A percentile compares a stretch with the other conserved stretches of the same genome.
These are phyloP conservation scores for Macaria liturata DNA, from an alignment of 2,888 invertebrate genomes.

Conservation along the genomic window DNA sequence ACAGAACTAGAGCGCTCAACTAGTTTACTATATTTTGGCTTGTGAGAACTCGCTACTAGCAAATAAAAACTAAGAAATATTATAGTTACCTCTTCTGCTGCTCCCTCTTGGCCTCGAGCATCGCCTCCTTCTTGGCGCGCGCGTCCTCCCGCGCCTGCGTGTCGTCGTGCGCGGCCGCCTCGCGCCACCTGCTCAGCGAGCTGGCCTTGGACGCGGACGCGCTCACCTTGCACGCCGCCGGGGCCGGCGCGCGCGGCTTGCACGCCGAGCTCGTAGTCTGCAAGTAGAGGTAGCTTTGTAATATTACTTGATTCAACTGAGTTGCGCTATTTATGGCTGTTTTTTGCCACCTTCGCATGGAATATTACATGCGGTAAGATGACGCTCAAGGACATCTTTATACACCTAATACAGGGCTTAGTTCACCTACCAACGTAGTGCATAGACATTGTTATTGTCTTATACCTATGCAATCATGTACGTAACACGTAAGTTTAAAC, in stretches of 20 bases:
- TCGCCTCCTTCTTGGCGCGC: constrained; percentile 82
- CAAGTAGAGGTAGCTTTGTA: not conserved
- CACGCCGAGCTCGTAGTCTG: constrained; percentile 61
- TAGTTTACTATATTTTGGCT: too few relatives aligned
- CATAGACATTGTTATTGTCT: too few relatives aligned
- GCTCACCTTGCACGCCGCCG: constrained; percentile 40
- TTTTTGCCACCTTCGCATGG: too few relatives aligned
- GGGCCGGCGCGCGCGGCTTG: constrained; percentile 52
- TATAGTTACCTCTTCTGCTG: constrained; percentile 74
- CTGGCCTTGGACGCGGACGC: constrained; percentile 60
- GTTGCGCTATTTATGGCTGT: too few relatives aligned
- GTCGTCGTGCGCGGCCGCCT: constrained; percentile 61
- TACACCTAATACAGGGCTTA: too few relatives aligned
- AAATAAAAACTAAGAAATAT: not conserved
- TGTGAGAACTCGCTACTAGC: too few relatives aligned
- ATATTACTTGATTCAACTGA: not conserved
- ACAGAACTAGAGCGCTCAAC: too few relatives aligned
- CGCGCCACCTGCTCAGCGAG: constrained; percentile 53
- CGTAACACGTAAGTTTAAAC: too few relatives aligned
- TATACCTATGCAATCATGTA: too few relatives aligned
- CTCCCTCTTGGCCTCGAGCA: constrained; percentile 82
- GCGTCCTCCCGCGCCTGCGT: constrained; percentile 73
- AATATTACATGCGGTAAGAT: too few relatives aligned
- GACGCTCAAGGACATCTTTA: too few relatives aligned
- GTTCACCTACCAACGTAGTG: too few relatives aligned